A percentile compares a stretch with the other conserved stretches of the same genome.
Evolutionary conservation across 2,888 invertebrate species (phyloP).

Genomic region (Dendrolimus pini): DNA sequence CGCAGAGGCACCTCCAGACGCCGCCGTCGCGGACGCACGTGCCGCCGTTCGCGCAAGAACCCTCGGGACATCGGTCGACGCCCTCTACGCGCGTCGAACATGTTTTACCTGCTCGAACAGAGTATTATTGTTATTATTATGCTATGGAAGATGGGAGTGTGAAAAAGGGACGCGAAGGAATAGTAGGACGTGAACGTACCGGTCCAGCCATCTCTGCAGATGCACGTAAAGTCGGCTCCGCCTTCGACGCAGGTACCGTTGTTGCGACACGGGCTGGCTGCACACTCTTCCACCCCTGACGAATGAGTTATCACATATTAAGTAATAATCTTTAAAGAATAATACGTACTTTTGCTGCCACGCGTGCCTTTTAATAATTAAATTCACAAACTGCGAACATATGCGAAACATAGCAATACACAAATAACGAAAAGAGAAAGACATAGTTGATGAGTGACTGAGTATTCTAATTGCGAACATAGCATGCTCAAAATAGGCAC

Average conservation of each 20-base stretch:
- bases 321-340: too few species aligned
- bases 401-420: too few species aligned
- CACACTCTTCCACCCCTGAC: conserved; percentile 87
- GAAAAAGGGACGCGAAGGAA: too few species aligned
- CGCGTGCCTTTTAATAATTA: too few species aligned
- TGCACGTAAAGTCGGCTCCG: conserved; percentile 85
- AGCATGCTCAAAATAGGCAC: too few species aligned
- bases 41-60: conserved; percentile 85
- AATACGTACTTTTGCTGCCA: too few species aligned
- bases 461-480: too few species aligned
- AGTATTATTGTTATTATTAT: too few species aligned
- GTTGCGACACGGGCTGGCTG: conserved; percentile 83
- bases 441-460: too few species aligned
- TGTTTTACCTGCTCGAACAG: conserved; percentile 38
- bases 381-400: too few species aligned
- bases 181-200: conserved; percentile 46
- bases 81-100: conserved; percentile 37
- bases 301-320: conserved; percentile 1
- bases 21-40: conserved; percentile 80
- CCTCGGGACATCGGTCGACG: conserved; percentile 58
- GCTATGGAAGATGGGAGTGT: too few species aligned
- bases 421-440: too few species aligned
- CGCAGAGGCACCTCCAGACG: conserved; percentile 84
- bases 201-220: conserved; percentile 86
- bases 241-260: conserved; percentile 86